Evolutionary conservation across 2,888 invertebrate genomes (phyloP), one percentile per base, ranked within the genome.

Genomic region (Synanthedon myopaeformis): DNA sequence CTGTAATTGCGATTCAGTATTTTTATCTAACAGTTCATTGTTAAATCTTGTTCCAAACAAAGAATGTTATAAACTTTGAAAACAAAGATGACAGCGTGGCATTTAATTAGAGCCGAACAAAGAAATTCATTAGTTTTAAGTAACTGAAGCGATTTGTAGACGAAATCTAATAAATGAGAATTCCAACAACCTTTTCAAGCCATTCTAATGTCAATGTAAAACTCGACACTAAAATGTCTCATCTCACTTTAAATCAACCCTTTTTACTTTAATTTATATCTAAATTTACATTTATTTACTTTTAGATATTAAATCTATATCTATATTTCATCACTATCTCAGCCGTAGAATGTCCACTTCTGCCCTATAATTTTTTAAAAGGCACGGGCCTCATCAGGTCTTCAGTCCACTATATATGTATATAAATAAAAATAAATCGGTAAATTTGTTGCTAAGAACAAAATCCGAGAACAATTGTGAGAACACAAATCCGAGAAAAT

Each of bases 91-190:
- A 45, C 45, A 14, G 45, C 12, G 45, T 45, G 45, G n/a, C 45
- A 45, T 45, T 45, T 45, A 45, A 45, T 45, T 45, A 45, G 45
- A 45, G 45, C 1, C 45, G 45, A 45, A 45, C 45, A 45, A 45
- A 45, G 45, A 45, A 45, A 45, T 45, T 42, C 42, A 42, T 42
- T 45, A 45, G 45, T 45, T 45, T 12, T 45, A 45, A 45, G 45
- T 45, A 13, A 45, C 12, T 45, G 4, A 45, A 13, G 14, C 45
- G 45, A 45, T 45, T 45, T 45, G 45, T 45, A 45, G 45, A n/a
- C 45, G 45, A 45, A 45, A 45, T 45, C 45, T 45, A 45, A 45
- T 45, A 52, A 52, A 42, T 52, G 52, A 42, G 42, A 23, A 45
- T 13, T 45, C 45, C 45, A 45, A 45, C 45, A 45, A 12, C 45